A percentile compares a stretch with the other conserved stretches of the same genome.
These are phyloP conservation scores for Neoaliturus tenellus DNA, from an alignment of 2,888 invertebrate species.

Conservation along the genomic window DNA sequence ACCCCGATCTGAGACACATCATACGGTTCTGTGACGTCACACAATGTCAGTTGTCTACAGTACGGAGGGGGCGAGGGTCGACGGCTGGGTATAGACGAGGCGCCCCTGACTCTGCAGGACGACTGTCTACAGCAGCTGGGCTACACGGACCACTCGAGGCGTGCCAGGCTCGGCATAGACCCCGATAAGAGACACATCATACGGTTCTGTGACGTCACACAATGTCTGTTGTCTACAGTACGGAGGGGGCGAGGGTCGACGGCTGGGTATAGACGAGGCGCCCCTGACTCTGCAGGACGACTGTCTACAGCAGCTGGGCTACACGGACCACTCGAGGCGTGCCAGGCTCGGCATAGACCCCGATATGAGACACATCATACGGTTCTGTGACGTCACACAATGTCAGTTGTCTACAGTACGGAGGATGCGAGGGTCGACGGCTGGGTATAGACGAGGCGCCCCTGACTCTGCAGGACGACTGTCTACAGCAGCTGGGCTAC, in stretches of 20 bases:
- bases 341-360: too few species aligned
- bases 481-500: constrained; percentile 75
- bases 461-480: constrained; percentile 78
- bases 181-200: too few species aligned
- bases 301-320: background rate
- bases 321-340: background rate
- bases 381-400: too few species aligned
- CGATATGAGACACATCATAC: too few species aligned
- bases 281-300: background rate
- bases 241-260: background rate
- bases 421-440: constrained; percentile 77
- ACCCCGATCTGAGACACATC: too few species aligned
- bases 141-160: background rate
- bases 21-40: too few species aligned
- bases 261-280: constrained; percentile 57
- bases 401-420: constrained; percentile 74
- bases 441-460: constrained; percentile 77
- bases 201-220: too few species aligned
- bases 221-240: background rate
- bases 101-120: constrained; percentile 58
- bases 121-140: background rate
- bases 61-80: background rate
- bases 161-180: constrained; percentile 73
- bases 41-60: background rate
- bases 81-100: background rate